Evolutionary conservation across 2,888 invertebrate species (phyloP).

Genomic region (Cotesia congregata): DNA sequence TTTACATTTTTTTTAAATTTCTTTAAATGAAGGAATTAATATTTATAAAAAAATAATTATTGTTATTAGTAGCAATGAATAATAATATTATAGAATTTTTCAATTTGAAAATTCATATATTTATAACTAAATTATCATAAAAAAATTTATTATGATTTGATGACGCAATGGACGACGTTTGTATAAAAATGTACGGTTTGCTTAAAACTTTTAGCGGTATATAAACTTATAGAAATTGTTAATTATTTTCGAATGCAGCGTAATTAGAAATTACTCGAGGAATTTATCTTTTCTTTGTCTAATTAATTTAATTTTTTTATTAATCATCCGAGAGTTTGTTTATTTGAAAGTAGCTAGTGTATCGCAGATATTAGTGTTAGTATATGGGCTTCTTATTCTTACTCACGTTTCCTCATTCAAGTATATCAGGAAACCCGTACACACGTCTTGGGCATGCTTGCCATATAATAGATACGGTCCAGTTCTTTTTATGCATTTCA

Average conservation of each 20-base stretch:
- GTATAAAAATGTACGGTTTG: no score
- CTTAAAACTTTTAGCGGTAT: no score
- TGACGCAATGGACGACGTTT: no score
- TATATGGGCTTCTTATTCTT: conserved; percentile 28
- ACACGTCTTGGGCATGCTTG: conserved; percentile 45
- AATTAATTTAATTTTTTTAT: conserved; percentile 16
- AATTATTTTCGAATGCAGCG: background rate
- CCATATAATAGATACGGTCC: conserved; percentile 52
- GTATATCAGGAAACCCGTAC: conserved; percentile 29
- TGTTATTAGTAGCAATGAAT: no score
- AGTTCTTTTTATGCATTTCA: conserved; percentile 52
- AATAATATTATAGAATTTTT: no score
- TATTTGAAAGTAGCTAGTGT: conserved; percentile 51
- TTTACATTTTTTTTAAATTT: conserved; percentile 2
- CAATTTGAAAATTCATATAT: no score
- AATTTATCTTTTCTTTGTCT: background rate
- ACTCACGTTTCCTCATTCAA: conserved; percentile 35
- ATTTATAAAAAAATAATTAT: no score
- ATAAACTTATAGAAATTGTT: background rate
- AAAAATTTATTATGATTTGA: no score
- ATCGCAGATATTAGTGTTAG: no score
- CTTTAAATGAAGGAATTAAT: no score
- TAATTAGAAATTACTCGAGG: background rate
- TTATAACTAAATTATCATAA: no score
- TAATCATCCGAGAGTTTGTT: conserved; percentile 26